Percentiles rank a stretch among this genome's conserved stretches.
Conservation (phyloP, 2,888 invertebrate species). For the Brachylomia viminalis region DNA sequence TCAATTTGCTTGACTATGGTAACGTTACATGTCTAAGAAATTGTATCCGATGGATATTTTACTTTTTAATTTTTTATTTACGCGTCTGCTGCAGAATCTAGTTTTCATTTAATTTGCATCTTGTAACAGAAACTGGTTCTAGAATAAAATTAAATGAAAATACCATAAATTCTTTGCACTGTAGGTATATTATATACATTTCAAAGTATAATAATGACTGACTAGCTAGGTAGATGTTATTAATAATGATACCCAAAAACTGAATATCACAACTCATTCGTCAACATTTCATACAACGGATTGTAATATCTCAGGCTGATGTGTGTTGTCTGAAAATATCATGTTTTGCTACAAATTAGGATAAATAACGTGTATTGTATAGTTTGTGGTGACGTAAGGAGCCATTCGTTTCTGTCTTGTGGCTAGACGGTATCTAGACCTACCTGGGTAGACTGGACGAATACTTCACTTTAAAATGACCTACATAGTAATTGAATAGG, state of each 20-base stretch:
- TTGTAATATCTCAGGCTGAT: slow-evolving; percentile 10
- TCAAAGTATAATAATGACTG: background rate
- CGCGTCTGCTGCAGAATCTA: background rate
- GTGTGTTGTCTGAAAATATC: slow-evolving; percentile 16
- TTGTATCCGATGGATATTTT: background rate
- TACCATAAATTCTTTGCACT: too few relatives aligned
- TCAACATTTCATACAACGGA: slow-evolving; percentile 3
- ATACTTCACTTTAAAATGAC: slow-evolving; percentile 5
- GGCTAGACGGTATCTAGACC: background rate
- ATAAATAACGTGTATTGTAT: slow-evolving; percentile 23
- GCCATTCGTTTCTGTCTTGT: slow-evolving; percentile 29
- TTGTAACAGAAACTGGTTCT: background rate
- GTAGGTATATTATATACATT: background rate
- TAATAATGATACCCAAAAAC: slow-evolving; percentile 13
- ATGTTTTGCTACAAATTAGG: slow-evolving; percentile 25
- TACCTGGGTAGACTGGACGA: slow-evolving; percentile 1
- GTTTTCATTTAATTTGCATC: too few relatives aligned
- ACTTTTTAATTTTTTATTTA: background rate
- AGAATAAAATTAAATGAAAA: background rate
- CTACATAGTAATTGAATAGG: slow-evolving; percentile 17
- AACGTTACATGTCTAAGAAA: background rate
- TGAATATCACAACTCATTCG: slow-evolving; percentile 8
- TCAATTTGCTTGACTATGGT: background rate
- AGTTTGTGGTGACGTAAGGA: background rate
- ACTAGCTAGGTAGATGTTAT: background rate